Percentiles rank a stretch among this genome's conserved stretches.
Conservation (phyloP, 2,113 vertebrate genomes). For the Muntiacus reevesi region DNA sequence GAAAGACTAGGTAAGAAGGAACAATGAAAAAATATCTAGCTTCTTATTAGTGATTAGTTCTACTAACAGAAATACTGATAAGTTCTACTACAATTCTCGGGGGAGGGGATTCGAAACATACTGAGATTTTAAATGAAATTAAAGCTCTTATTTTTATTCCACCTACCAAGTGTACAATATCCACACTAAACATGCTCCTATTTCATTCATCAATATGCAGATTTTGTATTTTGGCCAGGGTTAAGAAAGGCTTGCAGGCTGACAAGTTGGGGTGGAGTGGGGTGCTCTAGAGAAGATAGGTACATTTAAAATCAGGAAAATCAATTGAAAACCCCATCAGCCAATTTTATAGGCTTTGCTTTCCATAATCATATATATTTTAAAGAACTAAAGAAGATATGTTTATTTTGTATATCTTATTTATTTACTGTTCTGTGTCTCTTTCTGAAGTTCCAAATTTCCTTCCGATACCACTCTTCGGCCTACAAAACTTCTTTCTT, state of each 20-base stretch:
- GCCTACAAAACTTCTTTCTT: neutral
- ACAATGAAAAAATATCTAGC: neutral
- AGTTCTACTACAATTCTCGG: neutral
- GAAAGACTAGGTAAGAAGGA: neutral
- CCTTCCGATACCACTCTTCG: neutral
- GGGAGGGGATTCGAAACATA: neutral
- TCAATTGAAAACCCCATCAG: neutral
- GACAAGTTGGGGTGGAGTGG: neutral
- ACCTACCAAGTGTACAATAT: constrained; percentile 59
- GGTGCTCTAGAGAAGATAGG: neutral
- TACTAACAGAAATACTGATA: neutral
- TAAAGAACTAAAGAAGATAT: neutral
- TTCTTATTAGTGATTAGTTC: constrained; percentile 2
- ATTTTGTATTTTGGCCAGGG: neutral
- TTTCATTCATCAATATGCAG: constrained; percentile 53
- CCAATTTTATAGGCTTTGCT: neutral
- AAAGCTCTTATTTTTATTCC: constrained; percentile 58
- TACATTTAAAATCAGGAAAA: neutral
- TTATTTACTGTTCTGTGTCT: neutral
- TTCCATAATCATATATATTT: neutral
- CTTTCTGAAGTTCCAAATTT: neutral
- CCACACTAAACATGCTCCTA: constrained; percentile 65
- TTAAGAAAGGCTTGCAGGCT: neutral
- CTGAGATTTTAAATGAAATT: constrained; percentile 22
- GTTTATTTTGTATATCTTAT: neutral